Conservation (phyloP, 92 coral and sea anemone genomes). For the Desmophyllum pertusum region DNA sequence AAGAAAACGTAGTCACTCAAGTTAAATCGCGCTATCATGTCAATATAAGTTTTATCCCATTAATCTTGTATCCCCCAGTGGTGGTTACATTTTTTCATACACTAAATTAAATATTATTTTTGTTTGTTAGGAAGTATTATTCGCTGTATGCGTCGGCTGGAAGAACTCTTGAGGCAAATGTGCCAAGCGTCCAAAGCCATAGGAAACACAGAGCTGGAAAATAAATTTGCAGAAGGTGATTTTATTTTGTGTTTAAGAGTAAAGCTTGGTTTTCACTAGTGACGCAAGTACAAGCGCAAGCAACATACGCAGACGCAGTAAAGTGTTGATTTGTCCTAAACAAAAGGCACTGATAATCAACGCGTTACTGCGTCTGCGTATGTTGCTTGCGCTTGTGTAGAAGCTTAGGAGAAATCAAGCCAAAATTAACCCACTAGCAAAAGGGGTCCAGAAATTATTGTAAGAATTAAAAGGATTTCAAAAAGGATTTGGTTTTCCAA, state of each 20-base stretch:
- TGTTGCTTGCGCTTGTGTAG: too few species aligned
- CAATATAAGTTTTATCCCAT: not conserved
- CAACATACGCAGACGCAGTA: too few species aligned
- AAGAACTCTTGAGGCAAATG: slow-evolving; percentile 95
- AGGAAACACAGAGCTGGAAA: slow-evolving; percentile 96
- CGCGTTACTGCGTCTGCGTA: too few species aligned
- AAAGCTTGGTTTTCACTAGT: too few species aligned
- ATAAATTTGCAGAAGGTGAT: slow-evolving; percentile 96
- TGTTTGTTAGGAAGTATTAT: slow-evolving; percentile 74
- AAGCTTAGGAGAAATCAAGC: too few species aligned
- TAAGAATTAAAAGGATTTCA: too few species aligned
- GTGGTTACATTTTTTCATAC: not conserved
- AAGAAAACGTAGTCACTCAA: not conserved
- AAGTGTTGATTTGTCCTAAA: too few species aligned
- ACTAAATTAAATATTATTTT: not conserved
- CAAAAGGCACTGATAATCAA: too few species aligned
- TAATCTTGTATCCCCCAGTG: not conserved
- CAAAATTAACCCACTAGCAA: too few species aligned
- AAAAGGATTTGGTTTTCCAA: too few species aligned
- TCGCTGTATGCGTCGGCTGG: slow-evolving; percentile 93
- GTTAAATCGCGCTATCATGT: not conserved
- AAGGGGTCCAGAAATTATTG: too few species aligned
- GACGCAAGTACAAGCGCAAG: too few species aligned
- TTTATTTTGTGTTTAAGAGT: slow-evolving; percentile 12
- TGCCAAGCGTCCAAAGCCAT: slow-evolving; percentile 98